A percentile compares a stretch with the other conserved stretches of the same genome.
Conservation (phyloP, 2,888 invertebrate species). For the Lamproptera curius region DNA sequence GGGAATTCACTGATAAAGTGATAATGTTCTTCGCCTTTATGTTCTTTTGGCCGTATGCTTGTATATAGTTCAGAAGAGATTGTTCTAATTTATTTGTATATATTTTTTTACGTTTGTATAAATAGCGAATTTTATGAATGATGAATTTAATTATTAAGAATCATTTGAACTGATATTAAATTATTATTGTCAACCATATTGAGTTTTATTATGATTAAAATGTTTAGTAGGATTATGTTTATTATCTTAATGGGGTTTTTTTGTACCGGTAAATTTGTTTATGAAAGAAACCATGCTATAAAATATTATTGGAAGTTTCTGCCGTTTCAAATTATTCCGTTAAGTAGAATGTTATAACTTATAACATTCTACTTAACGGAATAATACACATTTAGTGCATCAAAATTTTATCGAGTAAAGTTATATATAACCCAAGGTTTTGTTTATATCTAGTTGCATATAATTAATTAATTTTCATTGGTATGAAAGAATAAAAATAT, state of each 20-base stretch:
- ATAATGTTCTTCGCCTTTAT: slow-evolving; percentile 91
- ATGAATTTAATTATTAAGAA: slow-evolving; percentile 10
- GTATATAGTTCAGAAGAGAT: slow-evolving; percentile 94
- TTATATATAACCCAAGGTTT: no score
- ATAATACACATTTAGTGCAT: no score
- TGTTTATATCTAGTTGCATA: neutral
- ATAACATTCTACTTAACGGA: no score
- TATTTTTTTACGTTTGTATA: slow-evolving; percentile 6
- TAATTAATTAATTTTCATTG: neutral
- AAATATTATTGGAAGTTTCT: no score
- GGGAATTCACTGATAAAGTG: slow-evolving; percentile 97
- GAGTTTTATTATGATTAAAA: no score
- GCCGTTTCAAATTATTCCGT: no score
- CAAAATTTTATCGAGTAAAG: no score
- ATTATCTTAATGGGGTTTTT: no score
- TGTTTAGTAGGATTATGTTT: no score
- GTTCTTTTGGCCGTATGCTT: slow-evolving; percentile 94
- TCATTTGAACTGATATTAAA: slow-evolving; percentile 8
- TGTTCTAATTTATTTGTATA: slow-evolving; percentile 76
- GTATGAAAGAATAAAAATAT: neutral
- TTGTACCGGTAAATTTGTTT: no score
- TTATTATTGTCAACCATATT: neutral
- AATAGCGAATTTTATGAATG: slow-evolving; percentile 11
- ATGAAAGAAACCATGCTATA: no score
- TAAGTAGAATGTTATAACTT: no score